Evolutionary conservation across 1,140 invertebrate species (phyloP).

Genomic region (Euwallacea fornicatus): DNA sequence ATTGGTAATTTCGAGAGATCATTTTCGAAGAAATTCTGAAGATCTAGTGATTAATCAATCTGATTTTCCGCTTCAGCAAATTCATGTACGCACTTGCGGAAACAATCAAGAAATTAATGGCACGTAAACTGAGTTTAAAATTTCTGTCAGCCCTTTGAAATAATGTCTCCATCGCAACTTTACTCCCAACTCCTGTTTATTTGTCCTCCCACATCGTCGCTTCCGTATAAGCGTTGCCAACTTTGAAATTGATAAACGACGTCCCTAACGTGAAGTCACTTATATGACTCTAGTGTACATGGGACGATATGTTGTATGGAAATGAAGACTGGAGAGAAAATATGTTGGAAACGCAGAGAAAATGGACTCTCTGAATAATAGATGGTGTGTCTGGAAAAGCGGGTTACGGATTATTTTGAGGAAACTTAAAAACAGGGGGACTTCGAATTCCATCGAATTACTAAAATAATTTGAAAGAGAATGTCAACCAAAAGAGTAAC

Average conservation of each 20-base stretch:
- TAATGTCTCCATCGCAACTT: background rate
- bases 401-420: too few relatives aligned
- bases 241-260: conserved; percentile 7
- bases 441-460: too few relatives aligned
- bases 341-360: too few relatives aligned
- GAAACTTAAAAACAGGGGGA: too few relatives aligned
- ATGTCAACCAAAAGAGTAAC: too few relatives aligned
- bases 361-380: too few relatives aligned
- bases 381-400: too few relatives aligned
- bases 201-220: background rate
- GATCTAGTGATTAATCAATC: too few relatives aligned
- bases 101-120: background rate
- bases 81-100: background rate
- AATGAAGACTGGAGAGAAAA: background rate
- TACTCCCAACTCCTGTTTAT: conserved; percentile 5
- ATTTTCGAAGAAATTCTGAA: conserved; percentile 11
- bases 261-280: background rate
- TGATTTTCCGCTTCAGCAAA: background rate
- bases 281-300: background rate
- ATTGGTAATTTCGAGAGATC: conserved; percentile 32
- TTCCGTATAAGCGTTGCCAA: conserved; percentile 1
- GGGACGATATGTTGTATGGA: background rate
- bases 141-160: background rate
- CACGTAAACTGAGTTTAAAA: background rate
- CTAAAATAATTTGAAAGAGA: too few relatives aligned